These are phyloP conservation scores for Gobionotothen gibberifrons DNA, from an alignment of 2,797 vertebrate species.

Conservation along the genomic window DNA sequence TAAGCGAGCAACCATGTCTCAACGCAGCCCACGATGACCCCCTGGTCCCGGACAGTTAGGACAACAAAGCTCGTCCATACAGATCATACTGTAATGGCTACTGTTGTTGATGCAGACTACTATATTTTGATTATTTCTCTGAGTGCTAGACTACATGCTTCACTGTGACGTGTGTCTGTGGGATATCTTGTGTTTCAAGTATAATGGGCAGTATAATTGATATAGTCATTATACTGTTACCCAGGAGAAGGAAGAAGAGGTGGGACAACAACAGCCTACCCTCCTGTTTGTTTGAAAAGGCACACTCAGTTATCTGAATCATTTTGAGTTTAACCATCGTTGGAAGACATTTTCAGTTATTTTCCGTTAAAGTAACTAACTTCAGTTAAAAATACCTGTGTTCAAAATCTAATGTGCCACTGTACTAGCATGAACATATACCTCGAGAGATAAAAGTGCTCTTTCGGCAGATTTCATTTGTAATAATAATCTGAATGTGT, in stretches of 20 bases:
- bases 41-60: constrained; percentile 2
- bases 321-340: neutral
- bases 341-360: too few species aligned
- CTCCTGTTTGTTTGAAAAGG: neutral
- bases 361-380: too few species aligned
- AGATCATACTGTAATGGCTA: neutral
- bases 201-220: constrained; percentile 3
- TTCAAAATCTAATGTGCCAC: too few species aligned
- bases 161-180: constrained; percentile 13
- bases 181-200: constrained; percentile 8
- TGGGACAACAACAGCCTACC: constrained; percentile 13
- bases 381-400: too few species aligned
- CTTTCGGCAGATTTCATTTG: too few species aligned
- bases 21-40: constrained; percentile 51
- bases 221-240: constrained; percentile 2
- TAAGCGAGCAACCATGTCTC: constrained; percentile 2
- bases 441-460: too few species aligned
- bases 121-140: constrained; percentile 4
- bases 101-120: constrained; percentile 3
- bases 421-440: too few species aligned
- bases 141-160: constrained; percentile 1
- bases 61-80: constrained; percentile 29
- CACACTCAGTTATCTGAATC: neutral
- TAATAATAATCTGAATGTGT: too few species aligned
- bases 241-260: neutral